phyloP scores from a whole-genome alignment of 2,113 vertebrate genomes.

The Nicator chloris region DNA sequence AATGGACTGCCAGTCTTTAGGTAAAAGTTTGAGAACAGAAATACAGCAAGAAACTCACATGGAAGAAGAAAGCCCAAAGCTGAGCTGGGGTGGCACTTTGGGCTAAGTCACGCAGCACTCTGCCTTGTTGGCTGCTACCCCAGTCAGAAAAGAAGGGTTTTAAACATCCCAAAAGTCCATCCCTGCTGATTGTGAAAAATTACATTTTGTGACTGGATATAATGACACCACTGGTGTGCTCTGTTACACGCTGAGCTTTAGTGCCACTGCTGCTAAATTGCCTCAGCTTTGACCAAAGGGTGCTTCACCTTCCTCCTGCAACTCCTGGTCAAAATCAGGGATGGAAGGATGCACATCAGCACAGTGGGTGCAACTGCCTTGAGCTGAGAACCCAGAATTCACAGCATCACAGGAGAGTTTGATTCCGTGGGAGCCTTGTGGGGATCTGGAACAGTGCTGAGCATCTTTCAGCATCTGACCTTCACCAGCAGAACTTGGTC shows the following conservation, averaged over 20 bases:
- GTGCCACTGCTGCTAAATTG: not conserved
- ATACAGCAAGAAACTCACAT: not conserved
- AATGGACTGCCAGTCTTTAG: not conserved
- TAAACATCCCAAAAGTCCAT: not conserved
- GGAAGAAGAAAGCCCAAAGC: not conserved
- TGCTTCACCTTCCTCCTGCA: not conserved
- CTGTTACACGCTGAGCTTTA: not conserved
- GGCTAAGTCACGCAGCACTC: not conserved
- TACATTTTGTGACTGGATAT: not conserved
- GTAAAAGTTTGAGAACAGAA: not conserved
- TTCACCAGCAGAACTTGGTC: not conserved
- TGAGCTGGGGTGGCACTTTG: not conserved
- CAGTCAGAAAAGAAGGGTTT: not conserved
- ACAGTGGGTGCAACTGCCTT: not conserved
- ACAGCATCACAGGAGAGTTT: not conserved
- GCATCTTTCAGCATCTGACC: not conserved
- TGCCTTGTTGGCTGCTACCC: not conserved
- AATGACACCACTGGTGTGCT: not conserved
- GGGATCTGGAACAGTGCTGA: not conserved
- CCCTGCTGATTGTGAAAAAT: rapidly evolving
- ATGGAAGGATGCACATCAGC: not conserved
- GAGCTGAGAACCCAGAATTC: not conserved
- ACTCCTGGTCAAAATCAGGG: not conserved
- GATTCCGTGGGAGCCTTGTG: not conserved
- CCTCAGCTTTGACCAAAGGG: not conserved